Conservation (phyloP, 2,113 vertebrate species). For the Thunnus maccoyii region DNA sequence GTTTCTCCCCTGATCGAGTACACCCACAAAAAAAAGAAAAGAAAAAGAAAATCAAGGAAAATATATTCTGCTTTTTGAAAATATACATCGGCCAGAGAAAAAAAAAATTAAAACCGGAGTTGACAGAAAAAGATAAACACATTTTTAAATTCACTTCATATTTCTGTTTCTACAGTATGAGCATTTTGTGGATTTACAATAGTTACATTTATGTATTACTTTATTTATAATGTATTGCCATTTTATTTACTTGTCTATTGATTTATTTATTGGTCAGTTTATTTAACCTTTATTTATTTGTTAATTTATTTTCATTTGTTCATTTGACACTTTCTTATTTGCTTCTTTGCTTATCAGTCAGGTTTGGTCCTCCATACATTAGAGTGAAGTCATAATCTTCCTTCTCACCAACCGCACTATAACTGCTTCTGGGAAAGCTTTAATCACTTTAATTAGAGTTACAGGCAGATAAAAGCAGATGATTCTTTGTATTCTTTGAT, state of each 20-base stretch:
- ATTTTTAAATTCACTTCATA: too few species aligned
- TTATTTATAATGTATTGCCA: background rate
- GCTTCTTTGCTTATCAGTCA: background rate
- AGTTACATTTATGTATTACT: background rate
- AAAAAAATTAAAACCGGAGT: too few species aligned
- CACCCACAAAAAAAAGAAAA: too few species aligned
- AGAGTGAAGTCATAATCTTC: slow-evolving; percentile 1
- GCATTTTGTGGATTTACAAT: too few species aligned
- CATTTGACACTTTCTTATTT: background rate
- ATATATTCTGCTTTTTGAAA: too few species aligned
- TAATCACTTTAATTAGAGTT: slow-evolving; percentile 34
- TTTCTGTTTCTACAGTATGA: too few species aligned
- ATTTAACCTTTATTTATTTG: background rate
- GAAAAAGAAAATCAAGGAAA: too few species aligned
- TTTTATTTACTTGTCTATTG: background rate
- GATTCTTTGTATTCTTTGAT: slow-evolving; percentile 18
- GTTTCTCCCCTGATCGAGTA: too few species aligned
- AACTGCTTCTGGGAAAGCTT: slow-evolving; percentile 1
- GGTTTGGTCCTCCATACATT: background rate
- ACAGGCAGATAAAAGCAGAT: background rate
- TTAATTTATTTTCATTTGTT: background rate
- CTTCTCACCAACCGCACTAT: background rate
- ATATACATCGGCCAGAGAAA: too few species aligned
- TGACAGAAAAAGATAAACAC: too few species aligned
- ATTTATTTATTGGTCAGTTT: background rate